Evolutionary conservation across 2,113 vertebrate species (phyloP), one percentile per base, ranked within the genome.

Genomic region (Alethe diademata): DNA sequence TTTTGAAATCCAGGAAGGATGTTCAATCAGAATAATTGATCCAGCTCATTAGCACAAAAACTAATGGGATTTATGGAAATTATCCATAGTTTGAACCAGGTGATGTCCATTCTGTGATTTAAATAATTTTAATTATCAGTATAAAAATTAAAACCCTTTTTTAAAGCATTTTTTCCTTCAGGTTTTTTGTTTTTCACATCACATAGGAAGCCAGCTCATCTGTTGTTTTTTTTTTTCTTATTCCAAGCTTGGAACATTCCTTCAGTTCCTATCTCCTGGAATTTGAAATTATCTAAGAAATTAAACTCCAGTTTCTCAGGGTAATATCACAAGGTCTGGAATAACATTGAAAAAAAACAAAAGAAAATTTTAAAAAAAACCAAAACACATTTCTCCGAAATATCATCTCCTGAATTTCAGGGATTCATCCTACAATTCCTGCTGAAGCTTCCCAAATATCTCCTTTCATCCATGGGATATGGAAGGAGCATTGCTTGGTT

Each of bases 101-200:
- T 74, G 31, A 61, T 24, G 9, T 57, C 70, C 42, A 6, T 15
- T 7, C 51, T 61, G 28, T 14, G 5, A 67, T 61, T 47, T 20
- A 19, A 47, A 38, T 47, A 1, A 36, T 50, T 80, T 48, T 18
- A 70, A 86, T 58, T 11, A 56, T 0, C 20, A 2, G 8, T 15
- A 40, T 13, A 33, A 74, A 72, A 65, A 28, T 17, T 2, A 56
- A 66, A 92, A 19, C 0, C 2, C 2, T 8, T 3, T 4, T 33
- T 60, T 70, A 2, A 65, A 58, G 16, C 5, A 1, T 36, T 78
- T 61, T 57, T 51, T 9, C 40, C 70, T 48, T 38, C 33, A 23
- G n/a, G 3, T 7, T 28, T 92, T 72, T 60, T 36, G 26, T 48
- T 85, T 86, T 70, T 66, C 50, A 56, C 20, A 45, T 48, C 25